Base-by-base conservation (phyloP, 2,888 invertebrate species). In the Mystacides longicornis region DNA sequence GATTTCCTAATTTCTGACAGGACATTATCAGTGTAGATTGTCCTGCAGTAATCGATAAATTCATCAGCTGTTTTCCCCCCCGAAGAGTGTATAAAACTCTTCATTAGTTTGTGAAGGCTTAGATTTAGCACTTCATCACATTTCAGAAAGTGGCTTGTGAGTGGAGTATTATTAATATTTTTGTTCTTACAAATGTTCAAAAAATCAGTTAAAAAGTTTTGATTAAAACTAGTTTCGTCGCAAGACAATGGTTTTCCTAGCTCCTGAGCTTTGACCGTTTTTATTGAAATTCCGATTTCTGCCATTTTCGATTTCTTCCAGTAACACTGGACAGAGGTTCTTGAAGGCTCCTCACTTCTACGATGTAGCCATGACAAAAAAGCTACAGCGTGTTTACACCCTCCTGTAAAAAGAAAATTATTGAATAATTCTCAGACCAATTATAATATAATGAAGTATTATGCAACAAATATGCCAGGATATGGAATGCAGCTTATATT, bases 291-390 rank as follows among this genome's bases (percentile, higher is more conserved):
- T 9, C 47, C 47, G 7, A 47, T 47, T 7, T 21, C 47, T 9
- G 47, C 47, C 47, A 47, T 47, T 21, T 47, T 47, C 4, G 47
- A 47, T 9, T 20, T 16, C 21, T 47, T 47, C 47, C 47, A 21
- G 21, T 47, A 47, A 19, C 47, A 47, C 9, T 19, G 9, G 11
- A 19, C 9, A 19, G 47, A 47, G 3, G 47, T 47, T 20, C 4
- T 47, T 11, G 47, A 47, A 23, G 51, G 51, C 14, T 49, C 33
- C 22, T 49, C 49, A 21, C 33, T 49, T n/a, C 49, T n/a, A 20
- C 50, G 23, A 33, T 37, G 51, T 20, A 51, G 42, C 51, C 51
- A 51, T 16, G 42, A 43, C 14, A 51, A 16, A 23, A 51, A 43
- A 2, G 51, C 51, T 7, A 51, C 22, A 11, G 51, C 51, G 23